These are phyloP conservation scores for Pelosia muscerda DNA, from an alignment of 2,888 invertebrate genomes.

Conservation along the genomic window DNA sequence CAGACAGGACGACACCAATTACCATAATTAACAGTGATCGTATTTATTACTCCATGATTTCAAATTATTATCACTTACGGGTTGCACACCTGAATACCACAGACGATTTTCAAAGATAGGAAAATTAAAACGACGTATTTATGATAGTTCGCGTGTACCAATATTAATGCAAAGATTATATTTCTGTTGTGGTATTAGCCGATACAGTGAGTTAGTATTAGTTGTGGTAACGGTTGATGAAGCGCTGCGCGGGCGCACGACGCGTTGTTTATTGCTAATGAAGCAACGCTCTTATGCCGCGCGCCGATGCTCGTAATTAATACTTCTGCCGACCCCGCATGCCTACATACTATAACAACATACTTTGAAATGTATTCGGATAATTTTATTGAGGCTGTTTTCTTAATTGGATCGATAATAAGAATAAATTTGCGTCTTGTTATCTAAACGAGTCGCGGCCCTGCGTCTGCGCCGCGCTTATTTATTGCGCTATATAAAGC, in stretches of 20 bases:
- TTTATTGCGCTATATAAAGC: neutral
- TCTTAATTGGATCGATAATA: slow-evolving; percentile 7
- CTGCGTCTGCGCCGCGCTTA: neutral
- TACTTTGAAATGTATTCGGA: slow-evolving; percentile 6
- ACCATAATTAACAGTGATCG: too few species aligned
- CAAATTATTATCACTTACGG: neutral
- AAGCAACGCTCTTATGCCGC: slow-evolving; percentile 11
- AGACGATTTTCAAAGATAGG: neutral
- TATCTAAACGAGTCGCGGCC: neutral
- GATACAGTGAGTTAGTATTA: slow-evolving; percentile 20
- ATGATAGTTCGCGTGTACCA: neutral
- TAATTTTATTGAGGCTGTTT: slow-evolving; percentile 4
- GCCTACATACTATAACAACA: slow-evolving; percentile 2
- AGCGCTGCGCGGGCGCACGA: slow-evolving; percentile 45
- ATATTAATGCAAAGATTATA: slow-evolving; percentile 5
- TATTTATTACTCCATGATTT: neutral
- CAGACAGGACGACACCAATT: neutral
- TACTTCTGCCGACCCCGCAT: slow-evolving; percentile 29
- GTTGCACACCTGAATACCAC: neutral
- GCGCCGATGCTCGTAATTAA: slow-evolving; percentile 35
- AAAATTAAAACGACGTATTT: neutral
- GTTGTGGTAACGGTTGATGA: slow-evolving; percentile 20
- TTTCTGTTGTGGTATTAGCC: slow-evolving; percentile 16
- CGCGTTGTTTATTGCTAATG: slow-evolving; percentile 50
- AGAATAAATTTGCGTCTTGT: slow-evolving; percentile 11